Evolutionary conservation across 2,113 vertebrate species (phyloP), one percentile per base, ranked within the genome.

Genomic region (Picathartes gymnocephalus): DNA sequence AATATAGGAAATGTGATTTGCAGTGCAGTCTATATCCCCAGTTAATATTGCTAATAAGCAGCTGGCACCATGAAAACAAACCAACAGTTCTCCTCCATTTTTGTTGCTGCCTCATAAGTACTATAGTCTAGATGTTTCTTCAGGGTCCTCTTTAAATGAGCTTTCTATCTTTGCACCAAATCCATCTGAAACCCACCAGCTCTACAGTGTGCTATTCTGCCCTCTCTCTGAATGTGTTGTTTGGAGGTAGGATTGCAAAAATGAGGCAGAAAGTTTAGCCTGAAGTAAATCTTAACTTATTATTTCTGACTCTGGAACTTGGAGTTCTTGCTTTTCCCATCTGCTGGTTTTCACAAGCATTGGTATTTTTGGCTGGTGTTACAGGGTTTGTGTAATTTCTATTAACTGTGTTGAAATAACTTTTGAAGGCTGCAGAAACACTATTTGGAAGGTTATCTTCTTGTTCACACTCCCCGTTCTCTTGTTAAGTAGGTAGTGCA

Each of bases 261-360:
- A 80, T 23, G 22, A 71, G 48, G 24, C 71, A 71, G 54, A 80
- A 76, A 69, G 31, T 30, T 91, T 85, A 80, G 27, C 54, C 50
- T 92, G 71, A 81, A 93, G 69, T 92, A 82, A 58, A 83, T 88
- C 21, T 50, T 83, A 50, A 74, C 25, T 21, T 48, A 44, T 88
- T 81, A 77, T 66, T 94, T 87, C 70, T 87, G 48, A 53, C 53
- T 90, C 47, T 93, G 71, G 86, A 90, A 88, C 88, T 83, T 39
- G 54, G 88, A 96, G 74, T 93, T 90, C 88, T 77, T 82, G 62
- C 76, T 90, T 93, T 87, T 94, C 79, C 88, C 80, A 94, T 94
- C 92, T 97, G 94, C 48, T 97, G 73, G 40, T 83, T 97, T 95
- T 96, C 92, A 93, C 95, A 93, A 92, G 94, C 86, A 21, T 39